Evolutionary conservation across 2,113 vertebrate genomes (phyloP).

Genomic region (Spheniscus mendiculus): DNA sequence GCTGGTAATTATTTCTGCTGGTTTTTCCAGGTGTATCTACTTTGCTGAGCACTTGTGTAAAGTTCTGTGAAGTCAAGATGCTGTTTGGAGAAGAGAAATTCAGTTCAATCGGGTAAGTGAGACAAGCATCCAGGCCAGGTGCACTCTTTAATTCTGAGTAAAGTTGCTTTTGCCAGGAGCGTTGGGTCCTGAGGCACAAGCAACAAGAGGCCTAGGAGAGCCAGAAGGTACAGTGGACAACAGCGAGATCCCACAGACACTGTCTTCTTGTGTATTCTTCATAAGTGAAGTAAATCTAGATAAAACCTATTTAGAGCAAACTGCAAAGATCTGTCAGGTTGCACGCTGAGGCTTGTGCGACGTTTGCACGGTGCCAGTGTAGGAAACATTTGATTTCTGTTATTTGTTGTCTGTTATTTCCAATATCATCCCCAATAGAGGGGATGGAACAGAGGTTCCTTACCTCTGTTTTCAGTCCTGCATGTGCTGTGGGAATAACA

Average conservation of each 20-base stretch:
- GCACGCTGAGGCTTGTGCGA: background rate
- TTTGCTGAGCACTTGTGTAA: background rate
- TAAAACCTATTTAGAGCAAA: background rate
- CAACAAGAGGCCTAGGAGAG: background rate
- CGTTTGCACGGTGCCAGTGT: background rate
- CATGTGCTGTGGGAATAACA: fast-evolving
- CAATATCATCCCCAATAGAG: background rate
- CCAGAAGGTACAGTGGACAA: background rate
- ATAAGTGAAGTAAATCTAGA: background rate
- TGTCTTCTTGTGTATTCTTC: background rate
- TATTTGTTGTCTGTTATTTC: background rate
- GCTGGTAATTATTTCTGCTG: background rate
- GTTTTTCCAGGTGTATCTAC: background rate
- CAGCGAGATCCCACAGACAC: background rate
- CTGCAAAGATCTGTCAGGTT: background rate
- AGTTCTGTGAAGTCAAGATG: background rate
- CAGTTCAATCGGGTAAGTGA: background rate
- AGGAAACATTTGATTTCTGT: background rate
- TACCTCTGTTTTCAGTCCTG: background rate
- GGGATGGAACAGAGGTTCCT: background rate
- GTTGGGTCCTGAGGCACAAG: background rate
- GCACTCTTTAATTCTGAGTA: background rate
- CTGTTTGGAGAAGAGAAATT: background rate
- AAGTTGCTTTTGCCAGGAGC: background rate
- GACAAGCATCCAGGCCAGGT: background rate